Evolutionary conservation across 2,113 vertebrate genomes (phyloP).

Genomic region (Steatornis caripensis): DNA sequence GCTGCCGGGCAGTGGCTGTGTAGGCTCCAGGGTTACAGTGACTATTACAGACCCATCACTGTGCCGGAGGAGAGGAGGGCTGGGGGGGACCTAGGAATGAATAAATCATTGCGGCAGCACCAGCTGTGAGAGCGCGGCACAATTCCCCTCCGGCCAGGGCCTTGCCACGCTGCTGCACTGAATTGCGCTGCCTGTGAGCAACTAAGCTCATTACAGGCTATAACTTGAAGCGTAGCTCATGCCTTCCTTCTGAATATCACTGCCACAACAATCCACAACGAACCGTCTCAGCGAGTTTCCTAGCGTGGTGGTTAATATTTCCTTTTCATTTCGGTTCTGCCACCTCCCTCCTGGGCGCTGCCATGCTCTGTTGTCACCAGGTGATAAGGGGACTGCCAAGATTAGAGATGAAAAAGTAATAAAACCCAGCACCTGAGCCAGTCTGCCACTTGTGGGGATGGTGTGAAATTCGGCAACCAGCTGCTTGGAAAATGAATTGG

Average conservation of each 20-base stretch:
- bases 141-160: fast-evolving
- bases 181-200: not conserved
- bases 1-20: not conserved
- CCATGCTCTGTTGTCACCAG: not conserved
- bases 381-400: not conserved
- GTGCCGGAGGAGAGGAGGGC: not conserved
- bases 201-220: not conserved
- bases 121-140: fast-evolving
- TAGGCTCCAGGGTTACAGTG: not conserved
- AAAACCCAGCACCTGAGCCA: not conserved
- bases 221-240: not conserved
- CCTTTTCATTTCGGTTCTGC: not conserved
- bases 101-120: not conserved
- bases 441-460: not conserved
- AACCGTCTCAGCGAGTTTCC: not conserved
- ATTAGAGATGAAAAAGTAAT: not conserved
- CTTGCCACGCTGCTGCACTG: fast-evolving
- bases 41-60: not conserved
- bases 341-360: not conserved
- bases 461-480: not conserved
- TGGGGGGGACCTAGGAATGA: too few species aligned
- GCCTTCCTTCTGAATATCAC: not conserved
- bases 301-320: not conserved
- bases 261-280: not conserved
- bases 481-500: constrained; percentile 2